These are phyloP conservation scores for Furcula furcula DNA, from an alignment of 2,888 invertebrate species.

Conservation along the genomic window DNA sequence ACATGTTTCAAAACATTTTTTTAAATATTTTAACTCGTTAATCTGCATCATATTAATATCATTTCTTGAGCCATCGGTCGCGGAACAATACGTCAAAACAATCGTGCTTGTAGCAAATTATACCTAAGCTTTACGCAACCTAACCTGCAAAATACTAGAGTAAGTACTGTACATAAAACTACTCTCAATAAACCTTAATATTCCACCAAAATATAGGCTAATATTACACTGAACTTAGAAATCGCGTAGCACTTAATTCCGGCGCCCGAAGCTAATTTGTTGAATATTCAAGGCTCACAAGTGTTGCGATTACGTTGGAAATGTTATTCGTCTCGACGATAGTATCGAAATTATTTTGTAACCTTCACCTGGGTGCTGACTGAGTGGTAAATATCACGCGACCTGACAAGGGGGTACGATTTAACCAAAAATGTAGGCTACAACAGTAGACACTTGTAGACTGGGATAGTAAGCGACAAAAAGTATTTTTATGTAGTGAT, in stretches of 20 bases:
- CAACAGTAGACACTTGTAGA: too few species aligned
- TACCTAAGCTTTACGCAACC: too few species aligned
- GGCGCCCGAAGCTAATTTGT: conserved; percentile 3
- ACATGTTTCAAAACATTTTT: too few species aligned
- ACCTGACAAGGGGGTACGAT: conserved; percentile 24
- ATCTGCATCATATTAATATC: too few species aligned
- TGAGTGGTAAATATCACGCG: conserved; percentile 50
- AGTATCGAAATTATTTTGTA: conserved; percentile 38
- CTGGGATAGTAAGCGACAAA: too few species aligned
- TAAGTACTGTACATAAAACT: background rate
- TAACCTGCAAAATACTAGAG: too few species aligned
- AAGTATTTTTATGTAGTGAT: too few species aligned
- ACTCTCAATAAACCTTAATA: background rate
- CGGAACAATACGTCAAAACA: too few species aligned
- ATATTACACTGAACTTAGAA: conserved; percentile 1
- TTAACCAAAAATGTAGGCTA: too few species aligned
- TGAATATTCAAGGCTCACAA: conserved; percentile 21
- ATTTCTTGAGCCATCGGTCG: too few species aligned
- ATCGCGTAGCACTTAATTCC: conserved; percentile 12
- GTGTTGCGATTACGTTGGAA: background rate
- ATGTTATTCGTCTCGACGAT: conserved; percentile 18
- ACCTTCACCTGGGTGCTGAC: conserved; percentile 23
- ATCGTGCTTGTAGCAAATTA: too few species aligned
- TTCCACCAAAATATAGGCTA: background rate
- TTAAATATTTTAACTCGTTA: too few species aligned